Evolutionary conservation across 2,797 vertebrate genomes (phyloP), one percentile per base, ranked within the genome.

Genomic region (Eospalax fontanierii): DNA sequence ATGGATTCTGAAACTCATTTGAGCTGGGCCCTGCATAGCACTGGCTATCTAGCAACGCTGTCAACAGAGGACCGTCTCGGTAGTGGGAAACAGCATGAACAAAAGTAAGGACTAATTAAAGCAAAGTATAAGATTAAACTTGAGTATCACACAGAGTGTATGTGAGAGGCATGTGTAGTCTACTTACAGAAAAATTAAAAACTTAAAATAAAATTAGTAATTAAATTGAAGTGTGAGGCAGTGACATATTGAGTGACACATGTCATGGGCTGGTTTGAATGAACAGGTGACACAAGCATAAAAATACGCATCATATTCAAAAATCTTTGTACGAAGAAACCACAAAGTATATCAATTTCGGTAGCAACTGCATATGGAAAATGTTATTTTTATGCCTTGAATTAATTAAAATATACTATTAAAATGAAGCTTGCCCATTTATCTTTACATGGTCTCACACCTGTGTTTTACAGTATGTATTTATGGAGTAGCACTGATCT

Each of bases 391-490:
- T 19, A n/a, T 75, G 22, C 43, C 59, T 43, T 80, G 38, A 8
- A 59, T 74, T 81, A 96, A 65, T 38, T 35, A 91, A 94, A 84
- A 89, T 81, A 68, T 50, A 95, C 21, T 83, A 86, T 70, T 90
- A 71, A 71, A 74, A 90, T 90, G 83, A 93, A 87, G 70, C 35
- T 83, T 43, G 65, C 0, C 30, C 65, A 1, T 66, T 73, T 63
- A 19, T 6, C 93, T 76, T 43, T 35, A 18, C 30, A 71, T n/a
- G 43, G 24, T 65, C 5, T 92, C 61, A 61, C 38, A 28, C 66
- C 12, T 81, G 40, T 50, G 33, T 30, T 35, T 75, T 6, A 33
- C 22, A 30, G 40, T 50, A 75, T 65, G 85, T 66, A 18, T 89
- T 46, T 94, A n/a, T 33, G 10, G 11, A 14, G 24, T 4, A 73